Evolutionary conservation across 2,797 vertebrate genomes (phyloP), one percentile per base, ranked within the genome.

Genomic region (Gallirallus australis): DNA sequence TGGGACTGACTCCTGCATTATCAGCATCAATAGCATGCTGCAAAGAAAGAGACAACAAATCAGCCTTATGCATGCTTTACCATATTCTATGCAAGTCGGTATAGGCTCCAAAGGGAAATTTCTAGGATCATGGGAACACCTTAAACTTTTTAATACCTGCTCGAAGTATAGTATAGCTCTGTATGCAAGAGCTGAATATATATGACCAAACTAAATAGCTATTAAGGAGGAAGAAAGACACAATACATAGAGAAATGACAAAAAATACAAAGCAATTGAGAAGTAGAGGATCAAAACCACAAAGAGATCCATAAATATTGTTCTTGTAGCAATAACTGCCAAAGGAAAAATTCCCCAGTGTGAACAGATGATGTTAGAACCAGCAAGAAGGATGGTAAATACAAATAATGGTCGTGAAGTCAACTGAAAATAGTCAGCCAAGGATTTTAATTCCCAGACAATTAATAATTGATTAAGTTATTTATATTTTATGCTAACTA

Each of bases 21-120:
- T 99, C 98, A 23, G 99, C 99, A 31, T 99, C 99, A 27, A 99
- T 98, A 72, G 99, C 98, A 92, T 98, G 99, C 99, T 99, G 98
- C 27, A 97, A 97, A 97, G 56, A 96, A 80, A 96, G 69, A 25
- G 27, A 83, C 48, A 96, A 84, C 35, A 53, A n/a, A 78, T 95
- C 76, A 95, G 79, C 39, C 45, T 66, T 37, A 37, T 17, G 31
- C 11, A 39, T 86, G 70, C 11, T 39, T 86, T 63, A 65, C 27
- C 16, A 70, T 53, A 70, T 39, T 18, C 27, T 39, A 5, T 25
- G 23, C 33, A 70, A 63, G 48, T 20, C 14, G 3, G 7, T 53
- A 48, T 4, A 60, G n/a, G 11, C 39, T 70, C 48, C 45, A 80
- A 73, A 69, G 31, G 4, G 15, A 61, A 59, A 73, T 53, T 63